These are phyloP conservation scores for Cryptoprocta ferox DNA, from an alignment of 2,797 vertebrate genomes.

Conservation along the genomic window DNA sequence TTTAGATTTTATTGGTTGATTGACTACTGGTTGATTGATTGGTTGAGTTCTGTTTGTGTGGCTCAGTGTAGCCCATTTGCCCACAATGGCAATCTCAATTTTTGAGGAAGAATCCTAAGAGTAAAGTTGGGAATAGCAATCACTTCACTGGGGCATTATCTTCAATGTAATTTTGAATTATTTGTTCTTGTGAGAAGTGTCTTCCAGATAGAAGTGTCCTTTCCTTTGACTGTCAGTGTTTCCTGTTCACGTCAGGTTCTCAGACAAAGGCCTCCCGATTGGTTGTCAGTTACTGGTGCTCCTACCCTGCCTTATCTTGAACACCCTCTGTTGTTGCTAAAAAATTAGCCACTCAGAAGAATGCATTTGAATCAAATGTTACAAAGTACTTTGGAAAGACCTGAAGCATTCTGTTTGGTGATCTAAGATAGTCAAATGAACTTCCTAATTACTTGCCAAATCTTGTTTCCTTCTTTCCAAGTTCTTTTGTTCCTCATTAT, in stretches of 20 bases:
- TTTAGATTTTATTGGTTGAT: constrained; percentile 4
- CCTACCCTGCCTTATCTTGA: neutral
- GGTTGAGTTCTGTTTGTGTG: neutral
- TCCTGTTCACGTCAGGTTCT: neutral
- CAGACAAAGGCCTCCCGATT: neutral
- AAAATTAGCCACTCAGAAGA: neutral
- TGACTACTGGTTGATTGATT: neutral
- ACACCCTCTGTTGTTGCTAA: neutral
- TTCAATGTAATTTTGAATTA: constrained; percentile 29
- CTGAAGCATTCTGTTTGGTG: neutral
- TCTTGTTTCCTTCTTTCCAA: neutral
- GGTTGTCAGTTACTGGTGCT: neutral
- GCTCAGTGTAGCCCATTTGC: neutral
- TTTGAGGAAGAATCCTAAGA: neutral
- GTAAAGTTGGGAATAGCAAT: neutral
- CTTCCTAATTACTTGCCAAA: neutral
- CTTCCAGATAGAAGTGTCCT: neutral
- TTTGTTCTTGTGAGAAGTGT: neutral
- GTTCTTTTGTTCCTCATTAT: neutral
- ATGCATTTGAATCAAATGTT: neutral
- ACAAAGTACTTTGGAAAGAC: constrained; percentile 14
- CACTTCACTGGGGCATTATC: neutral
- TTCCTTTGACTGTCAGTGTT: neutral
- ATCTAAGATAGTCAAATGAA: neutral
- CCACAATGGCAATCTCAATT: neutral